A percentile compares a stretch with the other conserved stretches of the same genome.
Conservation (phyloP, 2,797 vertebrate species). For the Notamacropus eugenii region DNA sequence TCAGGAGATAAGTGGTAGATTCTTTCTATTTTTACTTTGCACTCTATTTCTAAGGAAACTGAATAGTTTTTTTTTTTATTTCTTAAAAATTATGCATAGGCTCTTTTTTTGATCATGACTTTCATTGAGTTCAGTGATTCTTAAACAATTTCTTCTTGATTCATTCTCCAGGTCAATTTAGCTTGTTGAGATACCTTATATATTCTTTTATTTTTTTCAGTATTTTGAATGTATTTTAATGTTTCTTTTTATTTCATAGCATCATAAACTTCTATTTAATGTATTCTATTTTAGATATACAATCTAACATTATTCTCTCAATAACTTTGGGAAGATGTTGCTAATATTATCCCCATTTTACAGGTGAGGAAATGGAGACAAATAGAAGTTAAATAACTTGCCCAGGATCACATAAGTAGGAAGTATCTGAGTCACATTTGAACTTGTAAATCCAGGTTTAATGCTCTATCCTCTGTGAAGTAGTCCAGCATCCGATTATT, state of each 20-base stretch:
- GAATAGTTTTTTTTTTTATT: not conserved
- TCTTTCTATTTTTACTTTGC: not conserved
- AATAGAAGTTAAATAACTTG: not conserved
- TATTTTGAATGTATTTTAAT: not conserved
- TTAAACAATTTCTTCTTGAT: not conserved
- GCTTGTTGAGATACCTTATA: not conserved
- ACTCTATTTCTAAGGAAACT: not conserved
- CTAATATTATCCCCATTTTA: not conserved
- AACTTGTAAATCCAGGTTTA: not conserved
- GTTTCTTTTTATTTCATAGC: not conserved
- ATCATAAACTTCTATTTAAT: not conserved
- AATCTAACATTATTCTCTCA: not conserved
- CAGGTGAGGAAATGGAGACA: not conserved
- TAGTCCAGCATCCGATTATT: not conserved
- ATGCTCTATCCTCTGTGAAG: not conserved
- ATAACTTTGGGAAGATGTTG: not conserved
- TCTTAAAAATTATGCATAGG: not conserved
- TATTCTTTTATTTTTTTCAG: not conserved
- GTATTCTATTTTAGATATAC: not conserved
- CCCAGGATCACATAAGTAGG: not conserved
- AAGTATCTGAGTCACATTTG: not conserved
- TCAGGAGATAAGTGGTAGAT: not conserved
- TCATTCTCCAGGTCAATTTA: not conserved
- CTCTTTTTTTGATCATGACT: not conserved
- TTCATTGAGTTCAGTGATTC: not conserved